Base-by-base conservation (phyloP, 2,113 vertebrate genomes). In the Phylloscopus whistleri region DNA sequence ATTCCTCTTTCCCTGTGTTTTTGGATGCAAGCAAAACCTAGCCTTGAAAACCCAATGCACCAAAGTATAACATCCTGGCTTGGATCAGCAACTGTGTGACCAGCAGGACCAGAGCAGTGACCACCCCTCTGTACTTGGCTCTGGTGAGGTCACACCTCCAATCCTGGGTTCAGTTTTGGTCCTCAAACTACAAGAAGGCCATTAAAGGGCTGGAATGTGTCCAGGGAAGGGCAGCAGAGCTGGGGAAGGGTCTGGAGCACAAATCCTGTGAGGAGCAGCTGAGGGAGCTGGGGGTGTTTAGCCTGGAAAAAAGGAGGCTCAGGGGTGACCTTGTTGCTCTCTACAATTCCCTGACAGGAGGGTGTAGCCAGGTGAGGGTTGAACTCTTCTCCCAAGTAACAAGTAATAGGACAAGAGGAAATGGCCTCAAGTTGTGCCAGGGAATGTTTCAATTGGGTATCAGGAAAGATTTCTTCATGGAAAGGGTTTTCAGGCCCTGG, bases 211-310 rank as follows among this genome's bases (percentile, higher is more conserved):
- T 41, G 78, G 41, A 35, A 7, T 2, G 9, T 9, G 39, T 4
- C 39, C 62, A 75, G 46, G 69, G 62, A 55, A 53, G n/a, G 48
- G n/a, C 24, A 62, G 0, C 5, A 10, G 63, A 69, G 48, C 21
- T 62, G 28, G 30, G 14, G 14, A 76, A 76, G 41, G n/a, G 8
- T 31, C 24, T 76, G 70, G 39, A 69, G 4, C 30, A 75, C 48
- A 55, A 6, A 2, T 6, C 6, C 2, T 1, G 3, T 48, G 55
- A 41, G n/a, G 23, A 59, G 18, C 3, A 4, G 37, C 23, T 74
- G 44, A 33, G 23, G 39, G 46, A 60, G 69, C 53, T 53, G 46
- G 9, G 1, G 2, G 1, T 23, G 27, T 10, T 69, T 6, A 62
- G 14, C 17, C 63, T 55, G 79, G 35, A 59, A 1, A 23, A 76